A percentile compares a stretch with the other conserved stretches of the same genome.
Conservation (phyloP, 2,113 vertebrate genomes). For the Orthonyx spaldingii region DNA sequence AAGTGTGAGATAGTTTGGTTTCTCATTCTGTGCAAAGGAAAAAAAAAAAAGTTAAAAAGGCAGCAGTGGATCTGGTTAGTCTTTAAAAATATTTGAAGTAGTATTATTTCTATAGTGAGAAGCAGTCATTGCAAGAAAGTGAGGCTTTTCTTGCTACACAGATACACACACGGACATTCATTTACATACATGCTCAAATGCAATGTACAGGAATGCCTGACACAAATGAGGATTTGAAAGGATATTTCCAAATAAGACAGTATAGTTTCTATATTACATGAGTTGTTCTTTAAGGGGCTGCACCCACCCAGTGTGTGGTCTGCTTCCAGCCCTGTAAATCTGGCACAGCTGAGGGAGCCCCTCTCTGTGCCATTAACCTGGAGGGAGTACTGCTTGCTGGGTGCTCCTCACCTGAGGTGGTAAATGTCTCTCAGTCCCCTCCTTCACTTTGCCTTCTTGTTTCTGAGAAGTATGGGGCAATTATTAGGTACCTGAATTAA, state of each 20-base stretch:
- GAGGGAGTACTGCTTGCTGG: neutral
- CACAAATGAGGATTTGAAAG: neutral
- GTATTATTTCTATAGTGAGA: neutral
- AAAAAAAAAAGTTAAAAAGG: neutral
- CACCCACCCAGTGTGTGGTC: neutral
- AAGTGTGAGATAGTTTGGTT: neutral
- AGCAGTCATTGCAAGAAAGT: neutral
- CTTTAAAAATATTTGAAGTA: neutral
- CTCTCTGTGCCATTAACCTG: neutral
- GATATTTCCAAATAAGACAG: neutral
- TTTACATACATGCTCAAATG: neutral
- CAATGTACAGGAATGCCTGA: neutral
- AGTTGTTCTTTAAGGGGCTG: neutral
- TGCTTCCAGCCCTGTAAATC: neutral
- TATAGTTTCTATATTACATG: neutral
- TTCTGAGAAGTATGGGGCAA: neutral
- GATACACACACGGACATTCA: neutral
- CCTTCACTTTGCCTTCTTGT: neutral
- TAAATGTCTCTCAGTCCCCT: neutral
- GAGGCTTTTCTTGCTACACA: neutral
- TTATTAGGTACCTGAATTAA: neutral
- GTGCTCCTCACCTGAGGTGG: neutral
- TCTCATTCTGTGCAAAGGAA: neutral
- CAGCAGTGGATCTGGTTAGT: neutral
- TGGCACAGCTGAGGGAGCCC: neutral